These are phyloP conservation scores for Eulemur rufifrons DNA, from an alignment of 2,113 vertebrate genomes.

Conservation along the genomic window DNA sequence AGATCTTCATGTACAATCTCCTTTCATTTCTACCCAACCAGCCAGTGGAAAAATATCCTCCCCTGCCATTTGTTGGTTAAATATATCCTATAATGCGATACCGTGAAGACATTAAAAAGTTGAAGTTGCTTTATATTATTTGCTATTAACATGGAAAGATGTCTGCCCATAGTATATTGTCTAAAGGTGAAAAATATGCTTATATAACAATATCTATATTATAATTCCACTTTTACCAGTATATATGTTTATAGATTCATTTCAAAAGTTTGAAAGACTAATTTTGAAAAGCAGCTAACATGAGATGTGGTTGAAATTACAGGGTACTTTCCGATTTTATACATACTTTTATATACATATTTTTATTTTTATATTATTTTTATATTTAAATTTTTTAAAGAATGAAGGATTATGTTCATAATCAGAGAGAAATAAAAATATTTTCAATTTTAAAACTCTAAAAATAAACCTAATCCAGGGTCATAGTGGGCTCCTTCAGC, in stretches of 20 bases:
- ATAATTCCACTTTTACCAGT: not conserved
- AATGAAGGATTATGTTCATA: not conserved
- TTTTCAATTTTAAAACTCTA: not conserved
- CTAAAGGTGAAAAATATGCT: not conserved
- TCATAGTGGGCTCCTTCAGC: not conserved
- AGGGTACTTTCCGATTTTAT: not conserved
- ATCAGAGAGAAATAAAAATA: not conserved
- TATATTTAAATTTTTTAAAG: not conserved
- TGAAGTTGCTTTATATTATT: not conserved
- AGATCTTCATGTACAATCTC: not conserved
- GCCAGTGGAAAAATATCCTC: not conserved
- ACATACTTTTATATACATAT: not conserved
- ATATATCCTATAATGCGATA: not conserved
- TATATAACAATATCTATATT: not conserved
- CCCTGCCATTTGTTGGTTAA: not conserved
- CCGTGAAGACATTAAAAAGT: not conserved
- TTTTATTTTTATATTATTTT: not conserved
- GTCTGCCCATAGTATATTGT: not conserved
- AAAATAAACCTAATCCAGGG: not conserved
- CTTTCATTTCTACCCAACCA: not conserved
- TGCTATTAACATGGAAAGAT: not conserved
- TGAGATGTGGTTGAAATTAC: not conserved
- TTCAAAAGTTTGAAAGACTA: not conserved
- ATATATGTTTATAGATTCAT: not conserved
- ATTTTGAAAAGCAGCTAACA: not conserved